Percentiles rank a stretch among this genome's conserved stretches.
Evolutionary conservation across 2,113 vertebrate species (phyloP).

Genomic region (Sturnus vulgaris): DNA sequence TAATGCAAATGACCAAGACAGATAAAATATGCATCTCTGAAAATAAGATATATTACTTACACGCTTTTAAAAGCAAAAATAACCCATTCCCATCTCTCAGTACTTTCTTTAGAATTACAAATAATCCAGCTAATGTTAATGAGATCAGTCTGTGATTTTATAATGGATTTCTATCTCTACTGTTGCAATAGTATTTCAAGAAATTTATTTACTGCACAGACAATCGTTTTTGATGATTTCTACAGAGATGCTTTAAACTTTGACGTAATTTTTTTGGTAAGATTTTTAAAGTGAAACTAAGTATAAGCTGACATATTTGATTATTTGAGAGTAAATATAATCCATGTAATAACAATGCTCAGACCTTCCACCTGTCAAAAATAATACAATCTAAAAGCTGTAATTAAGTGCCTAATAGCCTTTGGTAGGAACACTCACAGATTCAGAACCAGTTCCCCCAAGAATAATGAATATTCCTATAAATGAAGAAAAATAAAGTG

Average conservation of each 20-base stretch:
- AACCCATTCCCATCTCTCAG: background rate
- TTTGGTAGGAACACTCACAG: background rate
- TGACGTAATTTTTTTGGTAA: background rate
- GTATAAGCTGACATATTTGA: background rate
- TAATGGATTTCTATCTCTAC: background rate
- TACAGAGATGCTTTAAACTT: background rate
- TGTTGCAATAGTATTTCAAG: background rate
- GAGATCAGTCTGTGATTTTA: background rate
- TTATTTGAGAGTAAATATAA: background rate
- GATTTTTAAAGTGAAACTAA: background rate
- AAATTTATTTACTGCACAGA: background rate
- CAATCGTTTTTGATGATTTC: background rate
- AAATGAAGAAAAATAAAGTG: background rate
- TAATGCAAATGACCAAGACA: background rate
- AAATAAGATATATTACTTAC: background rate
- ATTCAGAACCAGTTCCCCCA: background rate
- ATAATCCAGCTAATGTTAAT: background rate
- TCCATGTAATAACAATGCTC: background rate
- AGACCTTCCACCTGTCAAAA: background rate
- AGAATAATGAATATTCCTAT: background rate
- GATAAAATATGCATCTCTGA: background rate
- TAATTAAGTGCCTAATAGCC: background rate
- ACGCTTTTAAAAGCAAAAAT: background rate
- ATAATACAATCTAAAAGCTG: background rate
- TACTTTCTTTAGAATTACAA: background rate